Conservation (phyloP, 1,140 invertebrate species). For the Ruditapes philippinarum region DNA sequence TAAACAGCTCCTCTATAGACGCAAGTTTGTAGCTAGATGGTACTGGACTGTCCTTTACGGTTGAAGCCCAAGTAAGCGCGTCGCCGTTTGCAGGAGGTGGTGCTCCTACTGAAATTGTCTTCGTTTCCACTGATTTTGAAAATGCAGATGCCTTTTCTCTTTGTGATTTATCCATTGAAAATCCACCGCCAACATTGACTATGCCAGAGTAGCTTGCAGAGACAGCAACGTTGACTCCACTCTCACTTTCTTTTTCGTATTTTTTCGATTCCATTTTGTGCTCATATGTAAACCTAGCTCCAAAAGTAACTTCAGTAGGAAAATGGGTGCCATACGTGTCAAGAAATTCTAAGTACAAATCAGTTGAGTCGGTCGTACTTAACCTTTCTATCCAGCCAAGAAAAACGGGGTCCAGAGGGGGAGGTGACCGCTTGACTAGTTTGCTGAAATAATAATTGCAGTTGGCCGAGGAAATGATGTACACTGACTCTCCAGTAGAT, state of each 20-base stretch:
- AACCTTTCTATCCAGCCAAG: background rate
- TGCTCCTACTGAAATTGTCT: background rate
- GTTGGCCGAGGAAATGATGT: conserved; percentile 44
- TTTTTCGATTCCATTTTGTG: background rate
- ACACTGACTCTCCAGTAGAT: conserved; percentile 43
- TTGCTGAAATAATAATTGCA: conserved; percentile 62
- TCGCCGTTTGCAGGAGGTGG: background rate
- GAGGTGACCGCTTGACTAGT: background rate
- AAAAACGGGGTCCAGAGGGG: conserved; percentile 23
- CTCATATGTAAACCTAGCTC: background rate
- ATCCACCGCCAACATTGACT: background rate
- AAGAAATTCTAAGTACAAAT: background rate
- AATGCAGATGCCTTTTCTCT: background rate
- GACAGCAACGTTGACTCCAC: background rate
- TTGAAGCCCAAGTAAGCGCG: background rate
- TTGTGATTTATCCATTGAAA: background rate
- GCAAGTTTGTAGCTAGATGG: background rate
- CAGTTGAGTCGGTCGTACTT: background rate
- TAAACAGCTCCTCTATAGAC: background rate
- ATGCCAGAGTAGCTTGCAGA: background rate
- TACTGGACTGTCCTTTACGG: background rate
- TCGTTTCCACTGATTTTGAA: background rate
- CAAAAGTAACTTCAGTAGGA: background rate
- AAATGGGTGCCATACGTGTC: background rate
- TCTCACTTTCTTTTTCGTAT: background rate